Evolutionary conservation across 2,797 vertebrate genomes (phyloP).

Genomic region (Sebastes flavidus): DNA sequence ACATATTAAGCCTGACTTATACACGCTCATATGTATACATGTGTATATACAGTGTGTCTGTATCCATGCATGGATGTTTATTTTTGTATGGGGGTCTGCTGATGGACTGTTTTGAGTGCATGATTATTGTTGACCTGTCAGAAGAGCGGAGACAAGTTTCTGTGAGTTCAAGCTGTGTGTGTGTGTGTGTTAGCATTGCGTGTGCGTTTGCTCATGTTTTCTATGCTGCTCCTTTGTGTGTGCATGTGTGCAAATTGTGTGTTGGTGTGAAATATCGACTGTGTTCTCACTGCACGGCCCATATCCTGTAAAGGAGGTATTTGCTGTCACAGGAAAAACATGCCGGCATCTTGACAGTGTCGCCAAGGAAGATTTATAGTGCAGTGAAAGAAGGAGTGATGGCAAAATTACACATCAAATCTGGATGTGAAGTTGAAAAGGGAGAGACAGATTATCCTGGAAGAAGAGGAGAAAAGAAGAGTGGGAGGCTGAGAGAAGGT

Average conservation of each 20-base stretch:
- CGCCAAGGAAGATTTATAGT: conserved; percentile 64
- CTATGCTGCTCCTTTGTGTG: neutral
- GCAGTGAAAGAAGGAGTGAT: conserved; percentile 17
- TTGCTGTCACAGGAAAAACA: conserved; percentile 69
- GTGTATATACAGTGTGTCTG: neutral
- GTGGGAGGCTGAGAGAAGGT: conserved; percentile 25
- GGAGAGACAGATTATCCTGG: conserved; percentile 26
- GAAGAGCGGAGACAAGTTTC: conserved; percentile 16
- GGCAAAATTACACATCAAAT: conserved; percentile 39
- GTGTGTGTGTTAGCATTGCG: neutral
- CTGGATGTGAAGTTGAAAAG: conserved; percentile 34
- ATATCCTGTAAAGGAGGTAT: conserved; percentile 63
- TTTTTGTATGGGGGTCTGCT: conserved; percentile 33
- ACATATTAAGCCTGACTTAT: neutral
- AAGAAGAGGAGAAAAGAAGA: conserved; percentile 16
- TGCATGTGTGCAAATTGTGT: neutral
- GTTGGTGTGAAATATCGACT: conserved; percentile 3
- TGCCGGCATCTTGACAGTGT: conserved; percentile 54
- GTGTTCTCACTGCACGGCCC: conserved; percentile 38
- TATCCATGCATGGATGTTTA: conserved; percentile 18
- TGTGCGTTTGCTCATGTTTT: neutral
- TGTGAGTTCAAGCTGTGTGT: conserved; percentile 16
- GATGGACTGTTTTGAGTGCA: conserved; percentile 30
- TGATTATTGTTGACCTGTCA: conserved; percentile 40
- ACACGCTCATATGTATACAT: neutral